Conservation (phyloP, 2,113 vertebrate genomes). For the Garra rufa region DNA sequence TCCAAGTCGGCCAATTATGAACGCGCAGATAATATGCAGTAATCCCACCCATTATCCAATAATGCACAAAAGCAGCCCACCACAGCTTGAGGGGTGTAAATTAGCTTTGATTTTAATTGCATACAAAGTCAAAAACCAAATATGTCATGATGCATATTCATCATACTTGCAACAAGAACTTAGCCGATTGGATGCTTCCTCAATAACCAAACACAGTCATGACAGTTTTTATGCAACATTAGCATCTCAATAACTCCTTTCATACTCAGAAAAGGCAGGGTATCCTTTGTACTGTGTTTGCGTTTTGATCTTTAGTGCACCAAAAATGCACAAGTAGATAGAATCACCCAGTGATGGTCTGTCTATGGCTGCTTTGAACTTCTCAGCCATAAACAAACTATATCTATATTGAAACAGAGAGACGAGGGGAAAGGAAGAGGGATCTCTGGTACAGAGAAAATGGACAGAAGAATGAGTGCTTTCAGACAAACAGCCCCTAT, state of each 20-base stretch:
- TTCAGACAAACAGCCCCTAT: slow-evolving; percentile 60
- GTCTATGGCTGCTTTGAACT: slow-evolving; percentile 52
- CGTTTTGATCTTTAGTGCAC: slow-evolving; percentile 46
- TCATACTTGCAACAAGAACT: not conserved
- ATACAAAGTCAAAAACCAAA: slow-evolving; percentile 1
- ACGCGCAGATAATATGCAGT: slow-evolving; percentile 17
- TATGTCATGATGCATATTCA: not conserved
- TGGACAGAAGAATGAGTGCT: not conserved
- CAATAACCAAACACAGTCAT: not conserved
- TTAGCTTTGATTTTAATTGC: slow-evolving; percentile 12
- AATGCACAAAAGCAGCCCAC: slow-evolving; percentile 18
- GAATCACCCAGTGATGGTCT: not conserved
- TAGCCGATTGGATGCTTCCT: not conserved
- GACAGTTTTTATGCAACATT: not conserved
- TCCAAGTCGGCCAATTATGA: slow-evolving; percentile 33
- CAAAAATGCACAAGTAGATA: not conserved
- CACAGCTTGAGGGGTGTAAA: slow-evolving; percentile 21
- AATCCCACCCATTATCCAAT: slow-evolving; percentile 27
- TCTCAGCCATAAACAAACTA: slow-evolving; percentile 38
- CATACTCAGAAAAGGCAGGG: not conserved
- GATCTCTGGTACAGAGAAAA: slow-evolving; percentile 14
- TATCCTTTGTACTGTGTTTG: not conserved
- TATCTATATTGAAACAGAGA: slow-evolving; percentile 14
- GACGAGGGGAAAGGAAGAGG: slow-evolving; percentile 41
- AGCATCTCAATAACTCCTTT: not conserved